Evolutionary conservation across 1,140 invertebrate species (phyloP).

Genomic region (Pseudomyrmex concolor): DNA sequence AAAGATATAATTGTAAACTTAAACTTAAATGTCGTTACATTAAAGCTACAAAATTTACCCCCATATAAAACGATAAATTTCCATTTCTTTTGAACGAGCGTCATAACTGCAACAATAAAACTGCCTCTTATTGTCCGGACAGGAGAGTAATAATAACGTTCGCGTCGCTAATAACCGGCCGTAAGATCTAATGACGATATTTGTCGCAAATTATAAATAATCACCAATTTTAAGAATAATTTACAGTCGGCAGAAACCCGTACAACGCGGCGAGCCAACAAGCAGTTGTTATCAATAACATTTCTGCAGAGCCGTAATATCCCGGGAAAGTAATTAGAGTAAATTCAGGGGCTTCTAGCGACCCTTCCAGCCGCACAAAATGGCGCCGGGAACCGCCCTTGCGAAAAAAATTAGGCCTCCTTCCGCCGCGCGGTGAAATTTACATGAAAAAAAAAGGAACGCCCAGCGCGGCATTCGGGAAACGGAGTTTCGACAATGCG

Average conservation of each 20-base stretch:
- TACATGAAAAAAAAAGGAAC: conserved; percentile 76
- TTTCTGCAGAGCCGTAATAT: conserved; percentile 77
- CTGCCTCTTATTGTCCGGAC: conserved; percentile 27
- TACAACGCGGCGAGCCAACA: conserved; percentile 68
- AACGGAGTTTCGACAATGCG: conserved; percentile 74
- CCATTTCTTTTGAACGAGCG: conserved; percentile 38
- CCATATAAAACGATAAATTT: conserved; percentile 28
- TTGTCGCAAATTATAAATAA: conserved; percentile 67
- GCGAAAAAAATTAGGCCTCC: conserved; percentile 80
- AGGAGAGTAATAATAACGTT: conserved; percentile 44
- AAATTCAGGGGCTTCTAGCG: conserved; percentile 79
- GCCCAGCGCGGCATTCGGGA: conserved; percentile 70
- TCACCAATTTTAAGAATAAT: conserved; percentile 66
- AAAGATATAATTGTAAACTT: too few species aligned
- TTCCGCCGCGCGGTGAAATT: conserved; percentile 77
- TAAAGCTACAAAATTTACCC: conserved; percentile 10
- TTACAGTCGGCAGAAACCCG: conserved; percentile 42
- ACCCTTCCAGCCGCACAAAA: conserved; percentile 80
- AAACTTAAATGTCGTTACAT: conserved; percentile 20
- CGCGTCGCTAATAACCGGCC: conserved; percentile 43
- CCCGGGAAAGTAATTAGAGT: conserved; percentile 82
- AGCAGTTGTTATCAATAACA: conserved; percentile 80
- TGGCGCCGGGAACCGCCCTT: conserved; percentile 81
- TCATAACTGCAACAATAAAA: conserved; percentile 32
- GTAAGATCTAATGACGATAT: conserved; percentile 47